Base-by-base conservation (phyloP, 2,113 vertebrate species). In the Apodemus sylvaticus region DNA sequence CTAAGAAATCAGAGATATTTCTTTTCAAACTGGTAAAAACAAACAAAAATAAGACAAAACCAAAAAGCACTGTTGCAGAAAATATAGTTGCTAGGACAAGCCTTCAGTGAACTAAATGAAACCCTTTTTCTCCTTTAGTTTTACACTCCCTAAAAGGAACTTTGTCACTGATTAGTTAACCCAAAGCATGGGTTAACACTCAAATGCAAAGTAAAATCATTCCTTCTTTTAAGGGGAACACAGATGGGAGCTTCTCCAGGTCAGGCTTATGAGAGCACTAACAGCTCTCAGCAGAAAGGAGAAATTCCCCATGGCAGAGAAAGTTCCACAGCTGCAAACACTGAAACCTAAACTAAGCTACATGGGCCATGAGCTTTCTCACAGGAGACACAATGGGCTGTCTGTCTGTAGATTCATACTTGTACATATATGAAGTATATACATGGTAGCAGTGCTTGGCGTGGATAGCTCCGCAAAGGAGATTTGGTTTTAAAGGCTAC, bases 191-290 rank as follows among this genome's bases (percentile, higher is more conserved):
- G n/a, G 20, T 86, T 60, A 24, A 55, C 91, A 89, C 3, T 64
- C n/a, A 76, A 68, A 34, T 70, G 12, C 48, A 71, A 68, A 87
- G 34, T 55, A 87, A 68, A 26, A 12, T 1, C 22, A 5, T 51
- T 55, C 60, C 6, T 53, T 78, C 42, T 76, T 60, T 48, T 45
- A 83, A 87, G 26, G 34, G 58, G 58, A 3, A 26, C 42, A 31
- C 45, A 14, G 36, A 6, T 7, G 22, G 13, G 34, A 31, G 24
- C 10, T 53, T 22, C 9, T n/a, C 48, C 78, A 62, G 71, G 11
- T 34, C 22, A 2, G 2, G 14, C 3, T 29, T 51, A 4, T 8
- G 22, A 36, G 4, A 26, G 36, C 8, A 26, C 2, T 42, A 20
- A 26, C 53, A 85, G 34, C 48, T 70, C 74, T 7, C 4, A 10